phyloP scores from a whole-genome alignment of 2,888 invertebrate species.

The Ferrisia virgata region DNA sequence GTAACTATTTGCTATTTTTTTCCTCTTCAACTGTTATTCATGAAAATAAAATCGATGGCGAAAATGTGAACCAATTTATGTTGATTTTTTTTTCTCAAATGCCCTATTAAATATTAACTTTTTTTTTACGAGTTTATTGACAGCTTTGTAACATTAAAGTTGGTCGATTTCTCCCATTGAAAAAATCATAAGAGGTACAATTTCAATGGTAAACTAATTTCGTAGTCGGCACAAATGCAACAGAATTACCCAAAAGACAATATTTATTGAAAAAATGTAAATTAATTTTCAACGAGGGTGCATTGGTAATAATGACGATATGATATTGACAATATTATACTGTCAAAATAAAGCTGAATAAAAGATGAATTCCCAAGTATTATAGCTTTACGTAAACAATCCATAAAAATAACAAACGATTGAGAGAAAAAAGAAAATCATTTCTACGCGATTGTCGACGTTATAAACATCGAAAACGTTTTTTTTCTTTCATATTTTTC shows the following conservation, averaged over 20 bases:
- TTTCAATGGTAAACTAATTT: background rate
- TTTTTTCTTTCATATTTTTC: background rate
- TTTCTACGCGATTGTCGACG: background rate
- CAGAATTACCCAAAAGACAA: background rate
- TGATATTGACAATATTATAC: conserved; percentile 13
- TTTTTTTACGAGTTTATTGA: background rate
- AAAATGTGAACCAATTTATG: background rate
- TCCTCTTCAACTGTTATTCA: too few species aligned
- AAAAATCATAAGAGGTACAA: background rate
- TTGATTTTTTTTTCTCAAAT: background rate
- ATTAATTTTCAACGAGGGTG: background rate
- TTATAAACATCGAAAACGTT: conserved; percentile 1
- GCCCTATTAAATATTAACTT: background rate
- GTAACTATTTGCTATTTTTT: too few species aligned
- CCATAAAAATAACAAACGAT: conserved; percentile 7
- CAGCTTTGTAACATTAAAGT: background rate
- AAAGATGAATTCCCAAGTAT: conserved; percentile 1
- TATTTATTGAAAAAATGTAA: conserved; percentile 3
- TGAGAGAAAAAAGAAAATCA: background rate
- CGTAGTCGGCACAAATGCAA: background rate
- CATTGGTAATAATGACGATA: background rate
- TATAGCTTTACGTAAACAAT: background rate
- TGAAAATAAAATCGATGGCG: background rate
- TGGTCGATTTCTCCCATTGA: background rate
- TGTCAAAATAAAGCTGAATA: conserved; percentile 12